Conservation (phyloP, 2,113 vertebrate species). For the Zingel zingel region DNA sequence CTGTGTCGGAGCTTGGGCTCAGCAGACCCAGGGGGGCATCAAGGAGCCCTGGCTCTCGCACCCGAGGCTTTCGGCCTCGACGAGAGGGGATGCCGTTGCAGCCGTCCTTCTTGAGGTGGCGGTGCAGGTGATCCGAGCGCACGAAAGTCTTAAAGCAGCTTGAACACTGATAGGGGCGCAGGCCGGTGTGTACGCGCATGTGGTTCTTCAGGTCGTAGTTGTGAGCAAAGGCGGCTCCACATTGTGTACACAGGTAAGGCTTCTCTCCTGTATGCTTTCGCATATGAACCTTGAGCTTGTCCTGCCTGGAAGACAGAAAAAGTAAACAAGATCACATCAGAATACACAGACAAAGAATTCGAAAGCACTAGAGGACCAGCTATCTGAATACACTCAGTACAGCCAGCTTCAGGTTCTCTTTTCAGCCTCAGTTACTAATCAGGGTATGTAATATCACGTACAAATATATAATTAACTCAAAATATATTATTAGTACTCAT, state of each 20-base stretch:
- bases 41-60: constrained; percentile 83
- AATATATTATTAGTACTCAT: constrained; percentile 33
- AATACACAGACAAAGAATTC: constrained; percentile 14
- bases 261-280: constrained; percentile 98
- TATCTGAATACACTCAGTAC: not conserved
- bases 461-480: constrained; percentile 27
- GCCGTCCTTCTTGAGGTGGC: constrained; percentile 99
- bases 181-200: constrained; percentile 98
- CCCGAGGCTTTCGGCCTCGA: constrained; percentile 92
- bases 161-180: constrained; percentile 98
- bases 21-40: constrained; percentile 71
- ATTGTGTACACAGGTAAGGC: constrained; percentile 97
- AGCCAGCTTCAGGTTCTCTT: not conserved
- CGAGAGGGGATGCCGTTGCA: constrained; percentile 96
- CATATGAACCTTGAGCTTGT: constrained; percentile 99
- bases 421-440: not conserved
- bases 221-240: constrained; percentile 97
- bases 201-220: constrained; percentile 99
- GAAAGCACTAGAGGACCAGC: not conserved
- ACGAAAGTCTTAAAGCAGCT: constrained; percentile 99
- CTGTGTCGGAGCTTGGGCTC: constrained; percentile 56
- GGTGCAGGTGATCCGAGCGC: constrained; percentile 97
- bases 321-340: constrained; percentile 40
- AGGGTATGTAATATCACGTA: not conserved
- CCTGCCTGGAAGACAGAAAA: constrained; percentile 88